Evolutionary conservation across 2,113 vertebrate species (phyloP).

Genomic region (Amphiprion ocellaris): DNA sequence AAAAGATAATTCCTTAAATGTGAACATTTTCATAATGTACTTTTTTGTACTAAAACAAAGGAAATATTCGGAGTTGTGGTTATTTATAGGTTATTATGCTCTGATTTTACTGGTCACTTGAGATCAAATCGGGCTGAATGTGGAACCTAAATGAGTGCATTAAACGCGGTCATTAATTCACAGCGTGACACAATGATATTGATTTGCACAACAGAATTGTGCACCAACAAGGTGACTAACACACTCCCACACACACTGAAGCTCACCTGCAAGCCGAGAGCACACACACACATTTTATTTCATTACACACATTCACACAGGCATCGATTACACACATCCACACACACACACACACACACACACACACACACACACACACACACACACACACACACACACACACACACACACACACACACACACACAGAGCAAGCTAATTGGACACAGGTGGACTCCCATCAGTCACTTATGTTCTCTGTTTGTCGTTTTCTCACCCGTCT

Average conservation of each 20-base stretch:
- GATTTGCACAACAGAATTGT: background rate
- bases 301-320: background rate
- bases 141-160: background rate
- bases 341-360: background rate
- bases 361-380: background rate
- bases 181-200: background rate
- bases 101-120: too few species aligned
- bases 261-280: background rate
- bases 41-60: too few species aligned
- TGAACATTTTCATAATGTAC: too few species aligned
- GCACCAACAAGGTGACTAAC: background rate
- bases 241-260: background rate
- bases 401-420: background rate
- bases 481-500: background rate
- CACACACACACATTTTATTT: background rate
- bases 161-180: background rate
- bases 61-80: too few species aligned
- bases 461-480: constrained; percentile 22
- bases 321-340: constrained; percentile 15
- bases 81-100: too few species aligned
- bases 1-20: too few species aligned
- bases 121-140: too few species aligned
- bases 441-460: constrained; percentile 44
- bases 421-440: constrained; percentile 32
- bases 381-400: background rate